Base-by-base conservation (phyloP, 92 coral and sea anemone genomes). In the Zoanthus sociatus region DNA sequence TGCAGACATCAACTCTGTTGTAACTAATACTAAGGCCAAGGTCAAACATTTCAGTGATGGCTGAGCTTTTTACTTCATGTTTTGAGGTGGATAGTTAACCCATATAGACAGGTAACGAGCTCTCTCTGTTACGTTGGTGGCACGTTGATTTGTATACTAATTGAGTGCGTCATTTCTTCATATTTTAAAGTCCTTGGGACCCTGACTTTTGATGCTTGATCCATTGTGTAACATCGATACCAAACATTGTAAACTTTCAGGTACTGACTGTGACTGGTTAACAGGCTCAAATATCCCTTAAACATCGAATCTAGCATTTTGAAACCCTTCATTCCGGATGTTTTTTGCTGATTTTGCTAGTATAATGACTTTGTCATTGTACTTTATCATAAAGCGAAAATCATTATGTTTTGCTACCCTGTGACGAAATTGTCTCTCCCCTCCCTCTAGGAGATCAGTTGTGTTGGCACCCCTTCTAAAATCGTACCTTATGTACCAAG, bases 191-290 rank as follows among this genome's bases (percentile, higher is more conserved):
- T 84, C 89, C 45, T 89, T 86, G 0, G 45, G 30, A 15, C 84
- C 92, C 64, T 84, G 92, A 71, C 53, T 55, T 14, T 76, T 31
- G 13, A 78, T 71, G 33, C 26, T 89, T 26, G 92, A 47, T 6
- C 90, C 92, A 74, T 85, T 71, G 48, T 85, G 78, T 56, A 90
- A 44, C 87, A 90, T 85, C 46, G 89, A 85, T 44, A 86, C 71
- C 73, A 90, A 61, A 83, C 89, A 79, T 8, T 55, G 6, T 10
- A 55, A 10, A 7, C 14, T 55, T 7, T 83, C 45, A 8, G 85
- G 92, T 78, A 78, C 86, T 79, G 86, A 85, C 26, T 42, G 56
- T 77, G 53, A 56, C 73, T 85, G 88, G 73, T 77, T 83, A 5
- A 81, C 76, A 21, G 13, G 60, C 75, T 56, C 53, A 71, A 83